Evolutionary conservation across 1,140 invertebrate genomes (phyloP).

Genomic region (Cotesia typhae): DNA sequence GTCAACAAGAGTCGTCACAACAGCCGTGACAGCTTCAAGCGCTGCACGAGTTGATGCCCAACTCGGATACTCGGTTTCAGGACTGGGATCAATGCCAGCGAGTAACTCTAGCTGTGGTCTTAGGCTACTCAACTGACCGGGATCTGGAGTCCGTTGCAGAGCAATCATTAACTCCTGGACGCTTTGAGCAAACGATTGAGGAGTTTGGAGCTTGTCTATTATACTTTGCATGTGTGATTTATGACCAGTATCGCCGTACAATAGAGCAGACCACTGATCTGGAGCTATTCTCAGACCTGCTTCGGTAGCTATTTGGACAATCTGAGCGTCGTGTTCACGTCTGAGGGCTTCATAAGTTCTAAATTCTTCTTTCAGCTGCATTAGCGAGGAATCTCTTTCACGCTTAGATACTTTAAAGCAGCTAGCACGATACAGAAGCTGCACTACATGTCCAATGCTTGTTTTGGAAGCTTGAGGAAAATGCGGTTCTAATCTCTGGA

Average conservation of each 20-base stretch:
- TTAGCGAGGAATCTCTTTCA: slow-evolving; percentile 96
- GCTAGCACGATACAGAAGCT: slow-evolving; percentile 95
- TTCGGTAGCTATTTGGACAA: slow-evolving; percentile 97
- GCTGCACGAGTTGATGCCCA: slow-evolving; percentile 80
- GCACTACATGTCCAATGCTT: slow-evolving; percentile 98
- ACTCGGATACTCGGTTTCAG: slow-evolving; percentile 75
- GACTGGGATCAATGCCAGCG: slow-evolving; percentile 84
- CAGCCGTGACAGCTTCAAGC: slow-evolving; percentile 81
- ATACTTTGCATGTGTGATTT: slow-evolving; percentile 99
- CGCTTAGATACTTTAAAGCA: slow-evolving; percentile 99
- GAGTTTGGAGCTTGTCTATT: slow-evolving; percentile 93
- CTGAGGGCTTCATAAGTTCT: slow-evolving; percentile 92
- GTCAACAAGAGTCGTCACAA: slow-evolving; percentile 85
- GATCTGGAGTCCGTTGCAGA: slow-evolving; percentile 89
- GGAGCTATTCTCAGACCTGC: slow-evolving; percentile 96
- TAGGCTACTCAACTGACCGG: slow-evolving; percentile 81
- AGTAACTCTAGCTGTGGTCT: slow-evolving; percentile 84
- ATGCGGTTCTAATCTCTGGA: slow-evolving; percentile 92
- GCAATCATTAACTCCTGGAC: slow-evolving; percentile 93
- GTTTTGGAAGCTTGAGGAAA: slow-evolving; percentile 99
- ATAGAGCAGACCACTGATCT: slow-evolving; percentile 96
- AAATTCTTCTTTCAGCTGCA: slow-evolving; percentile 99
- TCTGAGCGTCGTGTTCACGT: slow-evolving; percentile 97
- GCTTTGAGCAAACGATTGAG: slow-evolving; percentile 88
- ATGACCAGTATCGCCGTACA: slow-evolving; percentile 94